Percentiles rank a stretch among this genome's conserved stretches.
phyloP scores from a whole-genome alignment of 2,113 vertebrate species.

The Talpa occidentalis region DNA sequence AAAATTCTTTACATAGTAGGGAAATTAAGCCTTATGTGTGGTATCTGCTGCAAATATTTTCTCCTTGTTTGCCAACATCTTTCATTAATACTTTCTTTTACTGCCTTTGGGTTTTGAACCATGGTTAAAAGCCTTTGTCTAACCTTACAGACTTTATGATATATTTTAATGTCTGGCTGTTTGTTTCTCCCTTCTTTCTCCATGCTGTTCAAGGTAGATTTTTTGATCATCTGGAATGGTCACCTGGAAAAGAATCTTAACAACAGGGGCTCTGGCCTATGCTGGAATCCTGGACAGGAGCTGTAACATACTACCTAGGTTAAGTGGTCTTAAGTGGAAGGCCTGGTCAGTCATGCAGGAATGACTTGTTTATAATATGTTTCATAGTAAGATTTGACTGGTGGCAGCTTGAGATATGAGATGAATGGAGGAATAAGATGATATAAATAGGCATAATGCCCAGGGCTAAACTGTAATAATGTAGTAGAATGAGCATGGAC shows the following conservation, averaged over 20 bases:
- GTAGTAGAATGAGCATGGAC: background rate
- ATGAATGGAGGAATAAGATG: background rate
- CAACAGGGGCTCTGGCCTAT: background rate
- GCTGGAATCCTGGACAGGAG: background rate
- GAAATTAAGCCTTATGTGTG: background rate
- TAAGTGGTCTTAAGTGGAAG: background rate
- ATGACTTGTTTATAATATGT: background rate
- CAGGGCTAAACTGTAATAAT: background rate
- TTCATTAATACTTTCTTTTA: constrained; percentile 17
- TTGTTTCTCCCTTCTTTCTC: background rate
- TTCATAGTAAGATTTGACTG: background rate
- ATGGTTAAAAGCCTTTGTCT: constrained; percentile 6
- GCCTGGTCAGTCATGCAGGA: background rate
- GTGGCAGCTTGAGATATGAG: background rate
- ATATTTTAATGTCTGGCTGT: background rate
- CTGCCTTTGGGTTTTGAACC: background rate
- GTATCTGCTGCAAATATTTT: background rate
- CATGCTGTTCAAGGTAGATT: background rate
- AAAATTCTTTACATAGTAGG: constrained; percentile 13
- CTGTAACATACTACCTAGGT: background rate
- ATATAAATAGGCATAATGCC: background rate
- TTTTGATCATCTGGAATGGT: background rate
- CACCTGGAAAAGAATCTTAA: constrained; percentile 1
- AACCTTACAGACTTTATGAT: background rate
- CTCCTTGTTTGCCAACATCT: background rate